Base-by-base conservation (phyloP, 2,797 vertebrate species). In the Karalla daura region DNA sequence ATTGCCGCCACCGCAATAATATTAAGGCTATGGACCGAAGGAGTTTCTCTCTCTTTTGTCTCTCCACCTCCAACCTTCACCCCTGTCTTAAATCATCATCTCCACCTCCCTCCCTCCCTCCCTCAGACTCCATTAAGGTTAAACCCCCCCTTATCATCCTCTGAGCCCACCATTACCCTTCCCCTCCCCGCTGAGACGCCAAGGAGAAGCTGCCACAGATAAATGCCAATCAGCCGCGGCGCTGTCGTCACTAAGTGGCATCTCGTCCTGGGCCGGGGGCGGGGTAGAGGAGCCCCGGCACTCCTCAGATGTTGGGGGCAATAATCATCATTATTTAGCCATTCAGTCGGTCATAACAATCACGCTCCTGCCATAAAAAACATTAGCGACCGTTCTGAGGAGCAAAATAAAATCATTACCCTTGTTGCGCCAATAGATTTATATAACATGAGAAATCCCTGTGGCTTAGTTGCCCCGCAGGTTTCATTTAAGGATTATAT, bases 91-190 rank as follows among this genome's bases (percentile, higher is more conserved):
- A 83, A 84, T 86, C 64, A 89, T 78, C 80, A 62, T 68, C 56
- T 23, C 60, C 56, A 72, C 60, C 69, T 59, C 61, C 70, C 46
- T 37, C 32, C 70, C 46, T 37, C 32, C 46, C 40, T 20, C 49
- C 62, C 60, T 63, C 56, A 52, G 65, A 75, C 77, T 61, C 53
- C 60, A 88, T 88, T 85, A 83, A 80, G 70, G 78, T 86, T 76
- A 78, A 80, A 62, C 61, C 70, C 74, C n/a, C 78, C 78, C 70
- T 76, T 74, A 87, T 81, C 78, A 78, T 69, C 67, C 69, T 46
- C 64, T 76, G 76, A 69, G 51, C 77, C 74, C 58, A 72, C 79
- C 78, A 78, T 90, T 89, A 88, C 63, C 78, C 87, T 86, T 84
- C 86, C 63, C 58, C 75, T 83, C 80, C 89, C 88, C 39, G 78